These are phyloP conservation scores for Illadopsis cleaveri DNA, from an alignment of 2,113 vertebrate genomes.

Conservation along the genomic window DNA sequence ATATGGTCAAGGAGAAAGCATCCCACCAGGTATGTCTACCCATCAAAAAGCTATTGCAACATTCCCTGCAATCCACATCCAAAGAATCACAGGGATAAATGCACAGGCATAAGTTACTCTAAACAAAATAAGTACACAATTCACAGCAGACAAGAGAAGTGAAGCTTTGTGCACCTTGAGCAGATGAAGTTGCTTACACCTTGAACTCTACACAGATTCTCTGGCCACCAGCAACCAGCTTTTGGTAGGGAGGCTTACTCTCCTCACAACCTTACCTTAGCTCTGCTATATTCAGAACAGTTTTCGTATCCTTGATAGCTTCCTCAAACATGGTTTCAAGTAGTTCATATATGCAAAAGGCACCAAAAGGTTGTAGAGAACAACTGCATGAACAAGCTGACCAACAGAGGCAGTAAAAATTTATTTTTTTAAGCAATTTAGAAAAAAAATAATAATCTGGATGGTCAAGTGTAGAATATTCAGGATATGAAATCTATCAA, in stretches of 20 bases:
- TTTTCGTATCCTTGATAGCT: background rate
- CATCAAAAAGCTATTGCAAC: background rate
- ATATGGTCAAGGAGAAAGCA: background rate
- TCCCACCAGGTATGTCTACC: background rate
- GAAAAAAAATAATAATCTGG: background rate
- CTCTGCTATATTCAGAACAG: background rate
- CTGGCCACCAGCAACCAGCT: background rate
- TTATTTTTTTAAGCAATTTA: background rate
- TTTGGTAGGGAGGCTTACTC: background rate
- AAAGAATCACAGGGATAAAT: background rate
- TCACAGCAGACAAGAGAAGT: background rate
- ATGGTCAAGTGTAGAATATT: background rate
- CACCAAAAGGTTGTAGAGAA: background rate
- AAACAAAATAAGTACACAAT: background rate
- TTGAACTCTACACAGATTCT: background rate
- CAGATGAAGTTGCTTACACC: background rate
- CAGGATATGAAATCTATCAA: background rate
- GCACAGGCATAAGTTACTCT: background rate
- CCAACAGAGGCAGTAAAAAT: background rate
- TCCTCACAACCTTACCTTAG: background rate
- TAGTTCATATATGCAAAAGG: background rate
- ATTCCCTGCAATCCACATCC: background rate
- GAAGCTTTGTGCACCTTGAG: background rate
- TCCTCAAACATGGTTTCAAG: background rate
- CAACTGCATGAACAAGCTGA: background rate